Percentiles rank a stretch among this genome's conserved stretches.
These are phyloP conservation scores for Atherinosoma microstoma DNA, from an alignment of 2,797 vertebrate species.

Conservation along the genomic window DNA sequence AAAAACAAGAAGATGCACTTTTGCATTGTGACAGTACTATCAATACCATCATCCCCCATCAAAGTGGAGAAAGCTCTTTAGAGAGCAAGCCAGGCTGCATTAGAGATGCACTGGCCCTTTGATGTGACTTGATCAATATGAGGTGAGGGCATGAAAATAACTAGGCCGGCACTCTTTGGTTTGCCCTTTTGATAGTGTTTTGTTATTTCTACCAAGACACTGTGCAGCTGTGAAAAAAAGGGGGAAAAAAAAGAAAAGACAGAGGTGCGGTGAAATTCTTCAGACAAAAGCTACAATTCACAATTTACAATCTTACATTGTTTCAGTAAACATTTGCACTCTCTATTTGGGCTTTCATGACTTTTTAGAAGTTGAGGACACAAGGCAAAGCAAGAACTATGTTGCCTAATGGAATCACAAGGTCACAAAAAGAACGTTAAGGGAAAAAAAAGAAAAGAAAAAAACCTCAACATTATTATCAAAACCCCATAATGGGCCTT, in stretches of 20 bases:
- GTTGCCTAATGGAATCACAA: conserved; percentile 85
- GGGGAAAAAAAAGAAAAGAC: conserved; percentile 30
- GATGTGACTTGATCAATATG: conserved; percentile 88
- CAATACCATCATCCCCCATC: conserved; percentile 88
- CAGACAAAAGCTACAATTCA: conserved; percentile 41
- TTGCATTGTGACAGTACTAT: conserved; percentile 87
- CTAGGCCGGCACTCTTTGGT: conserved; percentile 80
- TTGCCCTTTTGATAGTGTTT: conserved; percentile 82
- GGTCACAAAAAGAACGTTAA: conserved; percentile 72
- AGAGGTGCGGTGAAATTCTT: conserved; percentile 65
- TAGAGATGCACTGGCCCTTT: conserved; percentile 83
- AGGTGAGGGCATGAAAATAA: conserved; percentile 80
- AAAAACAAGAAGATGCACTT: conserved; percentile 82
- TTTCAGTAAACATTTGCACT: conserved; percentile 54
- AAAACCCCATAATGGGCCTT: conserved; percentile 80
- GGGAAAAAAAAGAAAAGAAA: conserved; percentile 37
- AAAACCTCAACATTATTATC: conserved; percentile 70
- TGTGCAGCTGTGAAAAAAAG: conserved; percentile 57
- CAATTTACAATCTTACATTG: conserved; percentile 56
- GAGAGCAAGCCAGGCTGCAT: conserved; percentile 84
- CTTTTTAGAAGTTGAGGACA: conserved; percentile 70
- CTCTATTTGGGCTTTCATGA: conserved; percentile 42
- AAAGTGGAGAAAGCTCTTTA: conserved; percentile 86
- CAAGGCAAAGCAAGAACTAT: conserved; percentile 44
- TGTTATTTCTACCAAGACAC: conserved; percentile 76